Evolutionary conservation across 1,140 invertebrate genomes (phyloP).

Genomic region (Teleogryllus occipitalis): DNA sequence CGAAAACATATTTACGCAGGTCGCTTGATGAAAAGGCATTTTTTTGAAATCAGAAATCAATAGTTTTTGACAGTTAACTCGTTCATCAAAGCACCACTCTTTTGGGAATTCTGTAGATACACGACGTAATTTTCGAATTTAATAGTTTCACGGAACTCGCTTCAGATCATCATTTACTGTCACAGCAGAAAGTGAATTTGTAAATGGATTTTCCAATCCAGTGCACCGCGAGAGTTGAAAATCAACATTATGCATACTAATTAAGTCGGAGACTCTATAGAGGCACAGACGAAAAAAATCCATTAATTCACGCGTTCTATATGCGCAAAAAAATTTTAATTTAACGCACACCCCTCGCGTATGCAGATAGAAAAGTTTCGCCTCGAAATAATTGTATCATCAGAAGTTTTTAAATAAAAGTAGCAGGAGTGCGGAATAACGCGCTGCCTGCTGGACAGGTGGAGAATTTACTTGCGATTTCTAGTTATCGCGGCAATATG

Average conservation of each 20-base stretch:
- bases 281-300: background rate
- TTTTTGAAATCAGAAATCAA: background rate
- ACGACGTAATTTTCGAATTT: background rate
- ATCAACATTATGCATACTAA: conserved; percentile 1
- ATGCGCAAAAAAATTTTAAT: conserved; percentile 6
- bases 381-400: background rate
- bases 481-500: no score
- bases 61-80: background rate
- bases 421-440: background rate
- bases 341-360: background rate
- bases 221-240: background rate
- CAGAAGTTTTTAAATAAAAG: conserved; percentile 1
- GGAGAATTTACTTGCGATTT: background rate
- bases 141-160: background rate
- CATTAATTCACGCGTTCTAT: background rate
- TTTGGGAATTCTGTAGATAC: background rate
- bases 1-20: background rate
- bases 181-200: background rate
- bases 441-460: background rate
- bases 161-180: background rate
- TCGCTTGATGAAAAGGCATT: background rate
- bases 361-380: conserved; percentile 4
- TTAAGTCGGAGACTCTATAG: background rate
- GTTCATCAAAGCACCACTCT: background rate
- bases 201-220: conserved; percentile 1